phyloP scores from a whole-genome alignment of 2,797 vertebrate genomes.

The Micrastur ruficollis region DNA sequence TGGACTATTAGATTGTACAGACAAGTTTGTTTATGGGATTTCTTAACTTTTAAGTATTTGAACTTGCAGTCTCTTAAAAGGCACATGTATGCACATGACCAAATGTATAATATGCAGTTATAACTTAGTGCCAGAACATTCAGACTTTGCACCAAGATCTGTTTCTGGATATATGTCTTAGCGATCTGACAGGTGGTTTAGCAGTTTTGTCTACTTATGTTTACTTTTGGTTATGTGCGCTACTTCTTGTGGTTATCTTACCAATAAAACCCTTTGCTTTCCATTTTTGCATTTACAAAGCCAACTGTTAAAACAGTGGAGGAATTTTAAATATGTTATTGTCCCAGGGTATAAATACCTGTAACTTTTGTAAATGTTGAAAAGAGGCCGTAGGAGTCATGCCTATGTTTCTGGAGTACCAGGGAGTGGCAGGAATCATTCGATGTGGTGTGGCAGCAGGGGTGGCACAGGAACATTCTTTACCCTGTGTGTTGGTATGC shows the following conservation, averaged over 20 bases:
- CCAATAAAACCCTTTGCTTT: neutral
- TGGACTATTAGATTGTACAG: neutral
- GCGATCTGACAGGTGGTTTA: neutral
- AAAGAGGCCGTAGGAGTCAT: neutral
- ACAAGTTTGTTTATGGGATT: neutral
- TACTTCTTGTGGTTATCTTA: neutral
- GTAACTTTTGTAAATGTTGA: neutral
- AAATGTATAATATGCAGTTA: neutral
- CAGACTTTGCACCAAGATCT: neutral
- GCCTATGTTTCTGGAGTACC: neutral
- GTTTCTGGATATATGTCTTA: neutral
- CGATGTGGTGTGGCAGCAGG: neutral
- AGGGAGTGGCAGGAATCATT: neutral
- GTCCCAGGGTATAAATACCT: neutral
- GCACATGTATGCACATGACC: rapidly evolving
- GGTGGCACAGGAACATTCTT: neutral
- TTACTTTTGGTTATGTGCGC: neutral
- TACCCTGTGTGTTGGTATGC: neutral
- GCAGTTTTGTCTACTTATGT: neutral
- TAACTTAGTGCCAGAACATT: neutral
- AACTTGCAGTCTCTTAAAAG: neutral
- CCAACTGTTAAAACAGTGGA: neutral
- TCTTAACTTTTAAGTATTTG: neutral
- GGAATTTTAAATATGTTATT: neutral
- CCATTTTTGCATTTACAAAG: neutral